Base-by-base conservation (phyloP, 2,888 invertebrate species). In the Chaitophorus viminalis region DNA sequence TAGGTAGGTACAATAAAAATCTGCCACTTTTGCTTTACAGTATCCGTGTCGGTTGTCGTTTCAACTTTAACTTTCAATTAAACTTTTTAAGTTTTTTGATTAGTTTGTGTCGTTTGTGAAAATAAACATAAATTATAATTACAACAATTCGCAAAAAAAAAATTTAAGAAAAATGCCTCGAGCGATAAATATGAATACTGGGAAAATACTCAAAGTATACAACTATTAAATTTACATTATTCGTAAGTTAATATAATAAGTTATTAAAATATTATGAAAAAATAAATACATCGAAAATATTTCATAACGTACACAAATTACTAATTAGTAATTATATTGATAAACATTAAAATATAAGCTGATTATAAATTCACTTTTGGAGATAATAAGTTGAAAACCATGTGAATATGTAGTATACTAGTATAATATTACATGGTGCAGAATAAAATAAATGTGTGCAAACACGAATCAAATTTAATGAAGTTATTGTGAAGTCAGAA, bases 61-160 rank as follows among this genome's bases (percentile, higher is more conserved):
- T 74, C 25, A 74, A 33, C 11, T 25, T 9, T 25, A 8, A n/a
- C n/a, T 33, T 25, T 74, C 39, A 74, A 74, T 36, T 74, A 25
- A 36, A 74, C 39, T 74, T 74, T 74, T 74, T 21, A 74, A 39
- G 74, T 74, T 74, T 74, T 74, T 74, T 25, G 74, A 74, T 74
- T 25, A 36, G 25, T 8, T 36, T 11, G 11, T 25, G 21, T 25
- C 25, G 25, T 8, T 36, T 11, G 11, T 25, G 21, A 6, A 74
- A 74, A 39, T 11, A 74, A 74, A 74, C 25, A 18, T 6, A 74
- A 72, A 74, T 36, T 74, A 33, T 11, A 36, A 17, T 39, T 39
- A 9, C 72, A 25, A 39, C 25, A 14, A 8, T 36, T 25, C 39
- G 25, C 8, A 36, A 74, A 74, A 74, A 74, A 9, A 0, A 33